Percentiles rank a stretch among this genome's conserved stretches.
phyloP scores from a whole-genome alignment of 2,888 invertebrate genomes.

The Andrena marginata region DNA sequence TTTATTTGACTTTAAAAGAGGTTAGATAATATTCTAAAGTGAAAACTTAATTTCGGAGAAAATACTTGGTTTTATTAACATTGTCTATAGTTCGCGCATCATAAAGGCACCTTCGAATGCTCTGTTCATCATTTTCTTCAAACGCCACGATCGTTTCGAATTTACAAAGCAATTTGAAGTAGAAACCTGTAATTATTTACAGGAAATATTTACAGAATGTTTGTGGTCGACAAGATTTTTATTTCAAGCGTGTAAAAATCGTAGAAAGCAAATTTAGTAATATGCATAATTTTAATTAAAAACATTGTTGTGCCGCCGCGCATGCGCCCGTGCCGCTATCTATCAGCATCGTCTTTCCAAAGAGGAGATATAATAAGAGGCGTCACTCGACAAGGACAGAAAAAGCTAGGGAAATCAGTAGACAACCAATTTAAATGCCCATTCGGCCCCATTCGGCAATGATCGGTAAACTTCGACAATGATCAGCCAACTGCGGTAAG shows the following conservation, averaged over 20 bases:
- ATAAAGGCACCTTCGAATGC: no score
- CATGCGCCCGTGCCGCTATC: conserved; percentile 42
- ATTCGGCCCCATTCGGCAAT: no score
- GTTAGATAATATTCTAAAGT: not conserved
- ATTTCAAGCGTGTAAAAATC: not conserved
- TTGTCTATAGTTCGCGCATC: not conserved
- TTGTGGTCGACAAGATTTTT: no score
- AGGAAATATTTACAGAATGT: not conserved
- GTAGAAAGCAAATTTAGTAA: not conserved
- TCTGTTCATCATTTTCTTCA: no score
- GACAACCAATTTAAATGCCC: no score
- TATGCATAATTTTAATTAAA: not conserved
- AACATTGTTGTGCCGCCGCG: conserved; percentile 10
- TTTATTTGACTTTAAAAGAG: not conserved
- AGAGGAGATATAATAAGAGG: no score
- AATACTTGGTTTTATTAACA: not conserved
- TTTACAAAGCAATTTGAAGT: not conserved
- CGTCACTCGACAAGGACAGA: no score
- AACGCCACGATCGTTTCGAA: not conserved
- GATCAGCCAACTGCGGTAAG: no score
- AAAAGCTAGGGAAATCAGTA: no score
- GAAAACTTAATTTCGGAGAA: not conserved
- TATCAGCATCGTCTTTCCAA: not conserved
- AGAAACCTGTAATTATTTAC: not conserved
- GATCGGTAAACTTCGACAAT: no score